Conservation (phyloP, 2,113 vertebrate genomes). For the Pseudorhombus dupliciocellatus region DNA sequence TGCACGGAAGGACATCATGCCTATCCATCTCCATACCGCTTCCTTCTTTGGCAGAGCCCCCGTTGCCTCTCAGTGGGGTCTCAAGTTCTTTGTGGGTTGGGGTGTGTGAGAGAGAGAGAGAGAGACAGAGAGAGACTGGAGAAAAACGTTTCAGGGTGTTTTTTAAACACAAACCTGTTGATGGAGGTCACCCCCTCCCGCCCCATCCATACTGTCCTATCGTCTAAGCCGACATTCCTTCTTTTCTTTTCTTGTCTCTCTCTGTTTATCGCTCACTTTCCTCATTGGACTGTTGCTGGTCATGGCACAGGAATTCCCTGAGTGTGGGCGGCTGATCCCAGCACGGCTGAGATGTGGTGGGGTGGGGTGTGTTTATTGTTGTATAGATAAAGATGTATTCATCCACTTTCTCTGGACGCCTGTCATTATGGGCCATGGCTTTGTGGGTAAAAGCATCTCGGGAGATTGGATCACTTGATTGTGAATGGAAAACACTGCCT, state of each 20-base stretch:
- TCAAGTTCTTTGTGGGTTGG: slow-evolving; percentile 20
- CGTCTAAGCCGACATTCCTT: slow-evolving; percentile 16
- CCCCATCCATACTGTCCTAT: not conserved
- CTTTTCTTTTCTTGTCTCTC: slow-evolving; percentile 45
- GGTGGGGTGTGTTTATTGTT: slow-evolving; percentile 38
- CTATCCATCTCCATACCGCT: slow-evolving; percentile 26
- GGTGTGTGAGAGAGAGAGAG: slow-evolving; percentile 3
- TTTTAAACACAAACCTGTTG: slow-evolving; percentile 34
- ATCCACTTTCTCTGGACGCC: slow-evolving; percentile 22
- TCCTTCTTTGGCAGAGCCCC: slow-evolving; percentile 26
- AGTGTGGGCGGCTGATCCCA: slow-evolving; percentile 21
- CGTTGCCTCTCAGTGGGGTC: not conserved
- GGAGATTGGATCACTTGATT: not conserved
- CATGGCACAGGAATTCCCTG: slow-evolving; percentile 49
- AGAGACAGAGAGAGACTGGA: not conserved
- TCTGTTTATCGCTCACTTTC: slow-evolving; percentile 48
- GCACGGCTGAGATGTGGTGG: slow-evolving; percentile 22
- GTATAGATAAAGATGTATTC: slow-evolving; percentile 35
- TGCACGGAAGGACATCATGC: slow-evolving; percentile 16
- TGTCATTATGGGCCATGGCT: slow-evolving; percentile 18
- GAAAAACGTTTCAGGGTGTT: not conserved
- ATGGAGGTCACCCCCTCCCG: slow-evolving; percentile 8
- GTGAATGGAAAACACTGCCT: not conserved
- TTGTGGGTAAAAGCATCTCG: slow-evolving; percentile 7
- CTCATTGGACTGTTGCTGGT: slow-evolving; percentile 48